phyloP scores from a whole-genome alignment of 2,888 invertebrate species.

The Neelides folsomi region DNA sequence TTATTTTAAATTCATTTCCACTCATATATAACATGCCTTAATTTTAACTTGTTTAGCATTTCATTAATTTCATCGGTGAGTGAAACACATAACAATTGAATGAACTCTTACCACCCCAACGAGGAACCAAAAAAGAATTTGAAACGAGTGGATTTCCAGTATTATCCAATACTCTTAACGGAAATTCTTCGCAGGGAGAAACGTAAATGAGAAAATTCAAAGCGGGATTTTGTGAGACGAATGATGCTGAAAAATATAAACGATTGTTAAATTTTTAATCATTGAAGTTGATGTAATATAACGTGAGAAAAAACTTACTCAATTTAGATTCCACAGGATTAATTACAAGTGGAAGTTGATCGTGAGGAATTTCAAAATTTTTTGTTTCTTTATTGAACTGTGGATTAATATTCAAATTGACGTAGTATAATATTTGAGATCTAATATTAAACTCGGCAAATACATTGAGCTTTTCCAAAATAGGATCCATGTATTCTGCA shows the following conservation, averaged over 20 bases:
- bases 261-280: too few relatives aligned
- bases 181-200: conserved; percentile 57
- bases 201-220: conserved; percentile 75
- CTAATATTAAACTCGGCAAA: conserved; percentile 68
- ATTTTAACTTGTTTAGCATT: too few relatives aligned
- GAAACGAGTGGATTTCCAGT: conserved; percentile 36
- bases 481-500: conserved; percentile 66
- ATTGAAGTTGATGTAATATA: too few relatives aligned
- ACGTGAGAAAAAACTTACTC: conserved; percentile 37
- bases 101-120: conserved; percentile 26
- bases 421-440: conserved; percentile 75
- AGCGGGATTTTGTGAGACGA: conserved; percentile 64
- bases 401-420: conserved; percentile 61
- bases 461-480: conserved; percentile 53
- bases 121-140: conserved; percentile 32
- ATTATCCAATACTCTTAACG: conserved; percentile 56
- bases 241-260: conserved; percentile 49
- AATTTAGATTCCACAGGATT: conserved; percentile 76
- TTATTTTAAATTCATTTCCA: too few relatives aligned
- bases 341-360: conserved; percentile 64
- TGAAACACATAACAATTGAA: too few relatives aligned
- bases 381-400: conserved; percentile 41
- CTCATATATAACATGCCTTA: too few relatives aligned
- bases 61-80: too few relatives aligned
- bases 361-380: conserved; percentile 52